phyloP scores from a whole-genome alignment of 2,113 vertebrate species.

The Pavo muticus region DNA sequence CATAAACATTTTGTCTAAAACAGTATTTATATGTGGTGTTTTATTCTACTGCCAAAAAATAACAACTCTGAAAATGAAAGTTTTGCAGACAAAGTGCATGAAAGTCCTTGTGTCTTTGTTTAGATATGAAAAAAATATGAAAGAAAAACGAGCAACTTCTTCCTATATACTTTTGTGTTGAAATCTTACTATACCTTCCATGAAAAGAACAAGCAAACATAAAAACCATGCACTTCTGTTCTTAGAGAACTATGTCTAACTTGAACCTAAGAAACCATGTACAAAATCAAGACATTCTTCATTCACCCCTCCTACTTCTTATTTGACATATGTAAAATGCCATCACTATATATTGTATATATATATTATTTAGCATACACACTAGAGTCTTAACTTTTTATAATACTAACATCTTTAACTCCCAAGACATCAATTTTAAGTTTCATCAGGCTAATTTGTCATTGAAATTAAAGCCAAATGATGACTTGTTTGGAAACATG shows the following conservation, averaged over 20 bases:
- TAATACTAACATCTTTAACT: not conserved
- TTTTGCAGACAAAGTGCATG: not conserved
- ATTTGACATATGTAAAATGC: not conserved
- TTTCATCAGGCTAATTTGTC: not conserved
- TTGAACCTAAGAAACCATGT: not conserved
- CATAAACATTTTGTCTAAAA: not conserved
- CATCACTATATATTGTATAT: not conserved
- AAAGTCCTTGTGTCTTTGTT: not conserved
- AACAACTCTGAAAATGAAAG: not conserved
- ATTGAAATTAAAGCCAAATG: not conserved
- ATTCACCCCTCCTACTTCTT: not conserved
- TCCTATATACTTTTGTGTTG: not conserved
- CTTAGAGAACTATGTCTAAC: not conserved
- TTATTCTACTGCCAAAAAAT: not conserved
- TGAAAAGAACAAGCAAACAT: not conserved
- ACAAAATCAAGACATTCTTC: not conserved
- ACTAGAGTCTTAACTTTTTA: not conserved
- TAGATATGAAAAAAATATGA: not conserved
- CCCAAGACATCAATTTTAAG: not conserved
- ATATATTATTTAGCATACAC: not conserved
- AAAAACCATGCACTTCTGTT: not conserved
- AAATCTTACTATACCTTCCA: not conserved
- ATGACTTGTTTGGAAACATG: not conserved
- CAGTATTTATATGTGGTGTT: not conserved
- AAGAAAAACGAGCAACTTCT: not conserved